phyloP scores from a whole-genome alignment of 2,888 invertebrate species.

The Rhagonycha fulva region DNA sequence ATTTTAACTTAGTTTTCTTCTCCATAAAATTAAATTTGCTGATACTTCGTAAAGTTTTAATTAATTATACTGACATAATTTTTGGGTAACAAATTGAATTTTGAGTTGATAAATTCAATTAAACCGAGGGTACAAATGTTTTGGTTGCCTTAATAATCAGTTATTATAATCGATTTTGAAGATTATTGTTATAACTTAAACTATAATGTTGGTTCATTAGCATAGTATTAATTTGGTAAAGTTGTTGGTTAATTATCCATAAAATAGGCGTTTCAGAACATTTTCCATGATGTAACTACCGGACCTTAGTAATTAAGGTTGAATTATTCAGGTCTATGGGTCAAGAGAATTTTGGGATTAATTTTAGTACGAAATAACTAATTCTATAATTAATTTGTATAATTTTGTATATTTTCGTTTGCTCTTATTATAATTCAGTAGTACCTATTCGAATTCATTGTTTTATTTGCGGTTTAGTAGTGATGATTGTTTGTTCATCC shows the following conservation, averaged over 20 bases:
- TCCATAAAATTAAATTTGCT: not conserved
- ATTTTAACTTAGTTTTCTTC: not conserved
- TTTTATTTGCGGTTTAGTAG: not conserved
- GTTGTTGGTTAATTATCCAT: conserved; percentile 16
- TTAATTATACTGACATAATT: not conserved
- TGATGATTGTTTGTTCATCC: not conserved
- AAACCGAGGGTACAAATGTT: not conserved
- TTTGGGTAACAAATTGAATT: not conserved
- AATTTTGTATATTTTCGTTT: not conserved
- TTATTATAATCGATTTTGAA: conserved; percentile 2
- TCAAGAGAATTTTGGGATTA: conserved; percentile 5
- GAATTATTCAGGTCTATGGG: conserved; percentile 21
- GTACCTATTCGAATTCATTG: not conserved
- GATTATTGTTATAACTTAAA: not conserved
- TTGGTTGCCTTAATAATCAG: not conserved
- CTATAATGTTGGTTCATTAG: not conserved
- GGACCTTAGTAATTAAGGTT: conserved; percentile 23
- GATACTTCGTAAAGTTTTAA: not conserved
- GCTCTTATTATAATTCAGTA: not conserved
- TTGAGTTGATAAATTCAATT: not conserved
- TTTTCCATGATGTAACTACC: conserved; percentile 17
- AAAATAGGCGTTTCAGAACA: conserved; percentile 10
- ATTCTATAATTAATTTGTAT: not conserved
- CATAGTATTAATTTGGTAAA: not conserved
- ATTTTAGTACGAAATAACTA: not conserved